Conservation (phyloP, 2,888 invertebrate genomes). For the Stegophylla sp. region DNA sequence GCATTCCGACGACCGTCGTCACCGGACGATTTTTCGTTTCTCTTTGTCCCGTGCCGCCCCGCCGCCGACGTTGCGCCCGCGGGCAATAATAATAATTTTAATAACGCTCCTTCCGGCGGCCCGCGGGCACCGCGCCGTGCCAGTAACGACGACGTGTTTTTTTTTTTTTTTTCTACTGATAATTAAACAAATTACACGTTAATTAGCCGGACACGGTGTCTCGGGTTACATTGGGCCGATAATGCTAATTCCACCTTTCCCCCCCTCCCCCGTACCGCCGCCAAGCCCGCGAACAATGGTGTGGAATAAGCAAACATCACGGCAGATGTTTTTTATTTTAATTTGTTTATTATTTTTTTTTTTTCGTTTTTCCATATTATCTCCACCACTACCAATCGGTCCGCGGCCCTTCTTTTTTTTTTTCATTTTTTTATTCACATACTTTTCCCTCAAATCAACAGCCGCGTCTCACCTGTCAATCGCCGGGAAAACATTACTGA, state of each 20-base stretch:
- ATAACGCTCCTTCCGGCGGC: constrained; percentile 48
- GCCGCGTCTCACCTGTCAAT: not conserved
- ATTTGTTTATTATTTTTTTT: not conserved
- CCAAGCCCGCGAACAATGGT: constrained; percentile 48
- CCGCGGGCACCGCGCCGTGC: constrained; percentile 7
- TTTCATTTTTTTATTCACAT: not conserved
- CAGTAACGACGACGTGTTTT: constrained; percentile 52
- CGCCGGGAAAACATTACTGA: constrained; percentile 34
- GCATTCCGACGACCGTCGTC: no score
- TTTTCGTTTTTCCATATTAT: not conserved
- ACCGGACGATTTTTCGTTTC: not conserved
- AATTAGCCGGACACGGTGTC: constrained; percentile 57
- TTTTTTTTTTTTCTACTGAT: no score
- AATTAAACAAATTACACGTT: constrained; percentile 58
- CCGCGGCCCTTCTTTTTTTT: not conserved
- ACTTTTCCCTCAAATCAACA: constrained; percentile 9
- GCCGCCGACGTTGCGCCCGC: constrained; percentile 2
- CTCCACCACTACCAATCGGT: not conserved
- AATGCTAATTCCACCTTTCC: constrained; percentile 19
- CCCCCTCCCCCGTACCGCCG: no score
- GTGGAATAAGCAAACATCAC: constrained; percentile 9
- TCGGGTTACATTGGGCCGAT: constrained; percentile 49
- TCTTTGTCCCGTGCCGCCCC: constrained; percentile 32
- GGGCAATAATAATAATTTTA: constrained; percentile 44
- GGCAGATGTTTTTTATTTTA: constrained; percentile 37